Conservation (phyloP, 1,140 invertebrate genomes). For the Philotrypesis tridentata region DNA sequence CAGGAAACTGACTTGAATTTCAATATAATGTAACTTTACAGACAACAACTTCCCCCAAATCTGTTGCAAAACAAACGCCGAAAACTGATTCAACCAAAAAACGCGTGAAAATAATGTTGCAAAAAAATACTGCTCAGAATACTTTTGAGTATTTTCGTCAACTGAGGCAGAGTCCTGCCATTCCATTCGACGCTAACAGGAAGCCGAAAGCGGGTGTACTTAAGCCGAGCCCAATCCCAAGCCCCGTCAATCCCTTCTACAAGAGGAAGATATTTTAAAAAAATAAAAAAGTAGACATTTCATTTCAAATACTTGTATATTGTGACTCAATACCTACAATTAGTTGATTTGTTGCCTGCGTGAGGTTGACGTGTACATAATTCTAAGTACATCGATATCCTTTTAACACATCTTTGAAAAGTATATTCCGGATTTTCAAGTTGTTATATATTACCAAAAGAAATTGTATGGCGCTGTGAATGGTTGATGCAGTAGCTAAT, state of each 20-base stretch:
- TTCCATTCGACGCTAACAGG: constrained; percentile 82
- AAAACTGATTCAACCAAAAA: constrained; percentile 62
- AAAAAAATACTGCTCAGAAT: constrained; percentile 80
- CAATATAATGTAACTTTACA: constrained; percentile 7
- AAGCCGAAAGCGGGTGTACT: constrained; percentile 80
- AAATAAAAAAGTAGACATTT: background rate
- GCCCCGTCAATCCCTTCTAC: constrained; percentile 85
- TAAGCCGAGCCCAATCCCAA: constrained; percentile 79
- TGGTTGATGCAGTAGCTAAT: background rate
- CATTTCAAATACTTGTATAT: constrained; percentile 32
- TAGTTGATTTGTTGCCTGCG: constrained; percentile 1
- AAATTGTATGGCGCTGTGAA: background rate
- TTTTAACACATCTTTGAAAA: constrained; percentile 17
- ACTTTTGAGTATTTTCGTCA: constrained; percentile 81
- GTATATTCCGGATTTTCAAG: constrained; percentile 12
- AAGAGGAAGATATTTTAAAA: constrained; percentile 72
- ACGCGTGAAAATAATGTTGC: constrained; percentile 79
- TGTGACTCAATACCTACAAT: constrained; percentile 29
- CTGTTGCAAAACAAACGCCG: background rate
- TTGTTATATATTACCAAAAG: constrained; percentile 1
- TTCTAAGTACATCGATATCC: constrained; percentile 34
- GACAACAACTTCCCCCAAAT: background rate
- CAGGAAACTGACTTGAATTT: background rate
- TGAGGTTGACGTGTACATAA: background rate
- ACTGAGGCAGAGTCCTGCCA: constrained; percentile 80